Conservation (phyloP, 2,113 vertebrate genomes). For the Casuarius casuarius region DNA sequence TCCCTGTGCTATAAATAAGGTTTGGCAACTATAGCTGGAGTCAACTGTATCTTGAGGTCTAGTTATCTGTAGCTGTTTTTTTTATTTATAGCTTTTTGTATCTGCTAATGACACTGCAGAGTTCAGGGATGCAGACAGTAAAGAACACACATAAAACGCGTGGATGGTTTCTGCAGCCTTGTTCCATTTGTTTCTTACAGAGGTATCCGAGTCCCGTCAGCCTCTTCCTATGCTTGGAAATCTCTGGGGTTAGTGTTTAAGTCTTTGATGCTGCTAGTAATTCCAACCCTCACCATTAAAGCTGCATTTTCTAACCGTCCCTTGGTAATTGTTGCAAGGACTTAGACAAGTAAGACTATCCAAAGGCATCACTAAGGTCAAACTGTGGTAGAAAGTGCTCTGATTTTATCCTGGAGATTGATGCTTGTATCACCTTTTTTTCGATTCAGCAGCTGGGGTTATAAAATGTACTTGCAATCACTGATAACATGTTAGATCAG, state of each 20-base stretch:
- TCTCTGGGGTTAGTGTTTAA: slow-evolving; percentile 11
- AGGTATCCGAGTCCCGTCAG: slow-evolving; percentile 19
- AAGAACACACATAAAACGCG: background rate
- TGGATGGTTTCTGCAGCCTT: background rate
- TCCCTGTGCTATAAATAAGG: background rate
- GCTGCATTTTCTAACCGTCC: slow-evolving; percentile 67
- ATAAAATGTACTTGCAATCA: slow-evolving; percentile 79
- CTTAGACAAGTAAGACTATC: slow-evolving; percentile 76
- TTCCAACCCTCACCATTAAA: slow-evolving; percentile 72
- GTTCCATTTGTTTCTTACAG: background rate
- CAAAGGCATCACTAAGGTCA: slow-evolving; percentile 85
- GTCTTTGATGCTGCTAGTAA: slow-evolving; percentile 67
- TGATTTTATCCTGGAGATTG: slow-evolving; percentile 87
- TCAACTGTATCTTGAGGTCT: background rate
- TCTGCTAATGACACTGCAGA: background rate
- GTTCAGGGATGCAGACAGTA: background rate
- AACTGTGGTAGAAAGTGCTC: slow-evolving; percentile 68
- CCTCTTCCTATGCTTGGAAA: slow-evolving; percentile 12
- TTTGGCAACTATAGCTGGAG: background rate
- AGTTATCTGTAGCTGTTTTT: background rate
- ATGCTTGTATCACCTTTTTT: slow-evolving; percentile 82
- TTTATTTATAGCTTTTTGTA: slow-evolving; percentile 9
- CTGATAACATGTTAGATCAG: slow-evolving; percentile 77
- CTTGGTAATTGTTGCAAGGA: slow-evolving; percentile 77
- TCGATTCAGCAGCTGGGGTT: slow-evolving; percentile 77